phyloP scores from a whole-genome alignment of 2,888 invertebrate species.

The Heteromyza rotundicornis region DNA sequence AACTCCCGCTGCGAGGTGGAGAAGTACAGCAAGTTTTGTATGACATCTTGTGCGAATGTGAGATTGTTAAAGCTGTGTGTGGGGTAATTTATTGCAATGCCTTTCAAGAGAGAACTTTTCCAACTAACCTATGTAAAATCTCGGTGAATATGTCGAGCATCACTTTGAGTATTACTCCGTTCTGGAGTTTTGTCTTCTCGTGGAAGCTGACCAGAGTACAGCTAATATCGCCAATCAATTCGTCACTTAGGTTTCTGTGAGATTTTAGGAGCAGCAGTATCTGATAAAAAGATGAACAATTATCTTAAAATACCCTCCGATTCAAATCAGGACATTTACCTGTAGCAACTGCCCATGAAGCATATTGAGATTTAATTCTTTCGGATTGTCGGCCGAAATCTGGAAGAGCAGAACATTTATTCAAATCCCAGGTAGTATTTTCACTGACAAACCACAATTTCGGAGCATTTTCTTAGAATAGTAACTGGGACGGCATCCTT shows the following conservation, averaged over 20 bases:
- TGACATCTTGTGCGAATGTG: conserved; percentile 33
- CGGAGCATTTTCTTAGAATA: conserved; percentile 39
- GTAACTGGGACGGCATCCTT: conserved; percentile 54
- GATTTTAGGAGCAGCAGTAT: conserved; percentile 39
- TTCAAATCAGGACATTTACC: too few relatives aligned
- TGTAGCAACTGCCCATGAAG: conserved; percentile 53
- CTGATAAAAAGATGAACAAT: conserved; percentile 24
- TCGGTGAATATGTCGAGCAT: conserved; percentile 44
- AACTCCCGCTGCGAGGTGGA: conserved; percentile 36
- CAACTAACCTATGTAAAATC: conserved; percentile 42
- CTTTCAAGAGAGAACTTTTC: not conserved
- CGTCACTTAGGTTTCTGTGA: conserved; percentile 28
- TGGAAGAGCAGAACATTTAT: conserved; percentile 15
- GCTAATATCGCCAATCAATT: conserved; percentile 40
- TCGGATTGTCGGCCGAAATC: conserved; percentile 34
- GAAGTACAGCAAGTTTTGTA: conserved; percentile 40
- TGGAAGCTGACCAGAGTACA: conserved; percentile 38
- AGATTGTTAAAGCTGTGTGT: conserved; percentile 15
- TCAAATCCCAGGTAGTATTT: not conserved
- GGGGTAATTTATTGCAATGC: not conserved
- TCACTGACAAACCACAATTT: conserved; percentile 36
- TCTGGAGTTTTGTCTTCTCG: conserved; percentile 39
- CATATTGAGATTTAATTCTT: conserved; percentile 34
- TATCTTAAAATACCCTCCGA: not conserved
- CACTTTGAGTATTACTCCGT: conserved; percentile 42